Conservation (phyloP, 2,888 invertebrate genomes). For the Xiphydria camelus region DNA sequence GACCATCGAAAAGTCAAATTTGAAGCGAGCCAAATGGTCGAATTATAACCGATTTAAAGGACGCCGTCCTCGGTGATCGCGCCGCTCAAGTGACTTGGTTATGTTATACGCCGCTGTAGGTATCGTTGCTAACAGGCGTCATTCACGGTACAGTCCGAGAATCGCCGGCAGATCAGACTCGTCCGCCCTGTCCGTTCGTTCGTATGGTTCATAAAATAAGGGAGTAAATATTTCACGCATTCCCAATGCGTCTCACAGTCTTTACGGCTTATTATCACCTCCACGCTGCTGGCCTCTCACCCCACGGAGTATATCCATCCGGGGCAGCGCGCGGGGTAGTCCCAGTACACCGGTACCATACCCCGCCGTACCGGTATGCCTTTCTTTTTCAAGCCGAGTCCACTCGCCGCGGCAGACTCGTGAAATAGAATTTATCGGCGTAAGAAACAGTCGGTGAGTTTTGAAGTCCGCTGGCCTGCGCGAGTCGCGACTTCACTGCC, state of each 20-base stretch:
- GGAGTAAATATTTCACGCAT: constrained; percentile 46
- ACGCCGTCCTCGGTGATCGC: too few species aligned
- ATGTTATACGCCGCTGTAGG: too few species aligned
- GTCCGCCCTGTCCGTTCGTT: constrained; percentile 15
- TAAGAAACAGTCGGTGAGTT: constrained; percentile 30
- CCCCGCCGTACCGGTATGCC: not conserved
- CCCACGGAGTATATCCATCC: constrained; percentile 33
- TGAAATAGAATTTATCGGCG: constrained; percentile 36
- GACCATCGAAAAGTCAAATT: too few species aligned
- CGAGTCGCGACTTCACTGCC: constrained; percentile 33
- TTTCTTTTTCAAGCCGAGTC: not conserved
- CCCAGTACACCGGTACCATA: too few species aligned
- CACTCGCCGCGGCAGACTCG: constrained; percentile 8
- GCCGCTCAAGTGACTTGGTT: too few species aligned
- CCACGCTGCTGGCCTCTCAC: constrained; percentile 40
- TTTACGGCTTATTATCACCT: constrained; percentile 52
- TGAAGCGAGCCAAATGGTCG: too few species aligned
- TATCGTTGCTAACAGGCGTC: too few species aligned
- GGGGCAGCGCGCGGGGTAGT: constrained; percentile 21
- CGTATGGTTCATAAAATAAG: constrained; percentile 23
- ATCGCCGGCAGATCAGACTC: constrained; percentile 6
- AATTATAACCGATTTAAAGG: too few species aligned
- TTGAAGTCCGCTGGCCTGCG: constrained; percentile 25
- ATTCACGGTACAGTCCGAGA: too few species aligned
- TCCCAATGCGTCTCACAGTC: constrained; percentile 43